Conservation (phyloP, 2,797 vertebrate species). For the Odontamblyopus rebecca region DNA sequence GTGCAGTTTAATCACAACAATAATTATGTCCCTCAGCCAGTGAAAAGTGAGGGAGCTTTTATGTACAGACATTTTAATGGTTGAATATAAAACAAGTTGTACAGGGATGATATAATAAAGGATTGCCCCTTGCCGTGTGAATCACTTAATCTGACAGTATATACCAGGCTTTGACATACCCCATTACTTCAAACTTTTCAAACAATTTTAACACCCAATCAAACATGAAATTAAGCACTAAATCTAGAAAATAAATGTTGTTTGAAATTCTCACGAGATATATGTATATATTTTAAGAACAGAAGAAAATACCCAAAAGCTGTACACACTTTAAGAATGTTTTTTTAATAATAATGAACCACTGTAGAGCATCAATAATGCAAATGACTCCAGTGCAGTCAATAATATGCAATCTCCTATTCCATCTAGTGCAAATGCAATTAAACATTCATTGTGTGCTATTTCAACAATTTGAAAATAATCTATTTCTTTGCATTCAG, state of each 20-base stretch:
- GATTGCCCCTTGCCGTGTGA: not conserved
- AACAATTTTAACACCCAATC: too few species aligned
- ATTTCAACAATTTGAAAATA: conserved; percentile 2
- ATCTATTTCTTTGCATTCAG: not conserved
- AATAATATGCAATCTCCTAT: conserved; percentile 24
- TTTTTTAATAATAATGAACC: not conserved
- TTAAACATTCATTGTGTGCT: conserved; percentile 14
- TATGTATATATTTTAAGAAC: too few species aligned
- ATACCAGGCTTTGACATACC: not conserved
- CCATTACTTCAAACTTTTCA: not conserved
- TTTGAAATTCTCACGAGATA: too few species aligned
- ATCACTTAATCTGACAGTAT: not conserved
- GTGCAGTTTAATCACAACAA: conserved; percentile 15
- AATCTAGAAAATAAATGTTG: too few species aligned
- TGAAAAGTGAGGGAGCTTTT: conserved; percentile 12
- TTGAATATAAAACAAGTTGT: not conserved
- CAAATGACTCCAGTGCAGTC: conserved; percentile 14
- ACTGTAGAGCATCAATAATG: conserved; percentile 18
- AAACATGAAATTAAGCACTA: too few species aligned
- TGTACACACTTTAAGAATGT: not conserved
- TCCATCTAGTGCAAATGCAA: conserved; percentile 9
- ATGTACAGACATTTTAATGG: conserved; percentile 2
- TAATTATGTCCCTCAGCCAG: conserved; percentile 23
- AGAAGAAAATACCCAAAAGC: not conserved
- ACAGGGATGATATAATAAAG: not conserved